Evolutionary conservation across 1,140 invertebrate genomes (phyloP).

Genomic region (Akabosia matsudoensis): DNA sequence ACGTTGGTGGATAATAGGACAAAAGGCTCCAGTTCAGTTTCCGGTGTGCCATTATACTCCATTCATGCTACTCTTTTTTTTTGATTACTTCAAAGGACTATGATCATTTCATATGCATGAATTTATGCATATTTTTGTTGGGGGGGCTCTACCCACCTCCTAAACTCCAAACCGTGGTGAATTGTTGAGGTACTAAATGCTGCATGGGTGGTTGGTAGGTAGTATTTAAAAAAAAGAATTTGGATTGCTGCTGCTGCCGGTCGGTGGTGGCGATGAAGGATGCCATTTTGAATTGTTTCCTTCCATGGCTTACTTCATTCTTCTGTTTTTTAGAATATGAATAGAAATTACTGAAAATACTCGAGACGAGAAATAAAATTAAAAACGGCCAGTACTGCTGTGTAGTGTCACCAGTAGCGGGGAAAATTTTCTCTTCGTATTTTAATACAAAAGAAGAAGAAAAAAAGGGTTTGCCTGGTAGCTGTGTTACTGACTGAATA

Average conservation of each 20-base stretch:
- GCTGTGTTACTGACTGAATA: not conserved
- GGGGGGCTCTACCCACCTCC: not conserved
- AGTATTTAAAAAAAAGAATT: not conserved
- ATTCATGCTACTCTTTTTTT: not conserved
- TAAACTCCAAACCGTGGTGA: not conserved
- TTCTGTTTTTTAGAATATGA: not conserved
- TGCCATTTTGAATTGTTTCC: conserved; percentile 16
- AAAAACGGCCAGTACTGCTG: too few species aligned
- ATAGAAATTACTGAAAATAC: not conserved
- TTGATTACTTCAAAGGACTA: not conserved
- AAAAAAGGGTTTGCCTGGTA: not conserved
- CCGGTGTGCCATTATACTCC: conserved; percentile 11
- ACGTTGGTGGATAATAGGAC: not conserved
- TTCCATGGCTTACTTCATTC: not conserved
- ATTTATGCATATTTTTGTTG: not conserved
- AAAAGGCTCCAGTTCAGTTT: conserved; percentile 7
- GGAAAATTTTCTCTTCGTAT: too few species aligned
- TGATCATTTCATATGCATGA: not conserved
- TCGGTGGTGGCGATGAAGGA: not conserved
- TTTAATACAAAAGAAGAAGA: not conserved
- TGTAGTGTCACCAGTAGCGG: too few species aligned
- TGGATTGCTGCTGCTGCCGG: too few species aligned
- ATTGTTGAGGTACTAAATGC: too few species aligned
- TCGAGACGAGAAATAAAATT: too few species aligned
- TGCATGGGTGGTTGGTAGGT: conserved; percentile 13